phyloP scores from a whole-genome alignment of 23 tunicate species.

The Ciona savignyi region DNA sequence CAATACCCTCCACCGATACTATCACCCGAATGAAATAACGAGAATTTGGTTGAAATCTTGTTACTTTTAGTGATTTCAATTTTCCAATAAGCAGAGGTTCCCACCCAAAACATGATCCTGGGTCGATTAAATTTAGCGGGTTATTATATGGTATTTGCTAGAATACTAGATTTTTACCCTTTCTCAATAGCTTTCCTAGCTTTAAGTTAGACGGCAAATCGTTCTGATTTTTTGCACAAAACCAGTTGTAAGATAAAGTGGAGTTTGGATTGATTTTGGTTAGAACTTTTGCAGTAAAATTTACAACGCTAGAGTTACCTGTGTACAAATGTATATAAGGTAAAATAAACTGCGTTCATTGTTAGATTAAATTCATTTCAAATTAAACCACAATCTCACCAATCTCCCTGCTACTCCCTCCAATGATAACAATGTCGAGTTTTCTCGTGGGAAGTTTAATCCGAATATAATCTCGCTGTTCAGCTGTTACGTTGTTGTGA shows the following conservation, averaged over 20 bases:
- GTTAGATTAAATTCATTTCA: too few relatives aligned
- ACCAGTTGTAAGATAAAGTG: not conserved
- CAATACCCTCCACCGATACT: not conserved
- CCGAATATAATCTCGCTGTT: not conserved
- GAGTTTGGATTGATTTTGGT: not conserved
- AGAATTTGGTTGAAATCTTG: not conserved
- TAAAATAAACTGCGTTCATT: not conserved
- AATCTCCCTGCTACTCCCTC: not conserved
- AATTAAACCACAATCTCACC: not conserved
- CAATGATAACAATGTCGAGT: not conserved
- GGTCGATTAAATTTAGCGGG: too few relatives aligned
- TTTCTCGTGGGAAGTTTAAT: not conserved
- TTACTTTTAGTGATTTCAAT: not conserved
- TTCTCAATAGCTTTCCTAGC: not conserved
- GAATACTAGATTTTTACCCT: too few relatives aligned
- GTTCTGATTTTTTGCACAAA: not conserved
- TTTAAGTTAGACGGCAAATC: not conserved
- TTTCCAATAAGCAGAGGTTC: not conserved
- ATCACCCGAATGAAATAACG: not conserved
- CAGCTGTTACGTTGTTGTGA: not conserved
- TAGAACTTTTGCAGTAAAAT: not conserved
- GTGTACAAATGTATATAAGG: not conserved
- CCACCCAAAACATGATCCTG: not conserved
- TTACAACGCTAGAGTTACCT: not conserved
- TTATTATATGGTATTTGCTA: too few relatives aligned